Base-by-base conservation (phyloP, 2,797 vertebrate species). In the Salmo trutta region DNA sequence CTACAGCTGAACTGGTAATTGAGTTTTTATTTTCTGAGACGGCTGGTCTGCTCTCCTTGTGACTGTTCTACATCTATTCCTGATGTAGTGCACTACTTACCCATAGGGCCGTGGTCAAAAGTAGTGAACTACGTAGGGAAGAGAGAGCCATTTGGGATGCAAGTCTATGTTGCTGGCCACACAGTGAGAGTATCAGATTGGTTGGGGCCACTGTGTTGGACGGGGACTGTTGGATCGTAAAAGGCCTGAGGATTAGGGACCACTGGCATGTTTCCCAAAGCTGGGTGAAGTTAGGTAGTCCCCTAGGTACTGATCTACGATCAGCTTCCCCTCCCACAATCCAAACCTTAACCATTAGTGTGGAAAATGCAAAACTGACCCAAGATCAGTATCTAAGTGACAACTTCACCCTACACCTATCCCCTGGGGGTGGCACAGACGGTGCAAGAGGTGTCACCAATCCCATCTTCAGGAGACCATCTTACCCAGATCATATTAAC, bases 1-100 rank as follows among this genome's bases (percentile, higher is more conserved):
- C 92, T 86, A 85, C 86, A 90, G 93, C 93, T 81, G 91, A 90
- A 93, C 89, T 89, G 90, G 91, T 94, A 92, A 94, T 93, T 93
- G 91, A 93, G 91, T 92, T 92, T 93, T 90, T 89, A 87, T 91
- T 93, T 93, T 89, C 82, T 91, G 84, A 92, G 90, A 91, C 80
- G 41, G 41, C 8, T 10, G 71, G 87, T 85, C 83, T 41, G 82
- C 87, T 90, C 87, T 91, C 82, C 88, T 88, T 89, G 88, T 92
- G 89, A 88, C 86, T 80, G 82, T 73, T 47, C 41, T 41, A 41
- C 36, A 7, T 8, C 41, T 41, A 41, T 41, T 41, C 36, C 36
- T 2, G 1, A 41, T 8, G 1, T 8, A 41, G 36, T 41, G 36
- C 36, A 41, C 36, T 41, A 41, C 36, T 41, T 41, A 33, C 33